Conservation (phyloP, 2,113 vertebrate genomes). For the Colossoma macropomum region DNA sequence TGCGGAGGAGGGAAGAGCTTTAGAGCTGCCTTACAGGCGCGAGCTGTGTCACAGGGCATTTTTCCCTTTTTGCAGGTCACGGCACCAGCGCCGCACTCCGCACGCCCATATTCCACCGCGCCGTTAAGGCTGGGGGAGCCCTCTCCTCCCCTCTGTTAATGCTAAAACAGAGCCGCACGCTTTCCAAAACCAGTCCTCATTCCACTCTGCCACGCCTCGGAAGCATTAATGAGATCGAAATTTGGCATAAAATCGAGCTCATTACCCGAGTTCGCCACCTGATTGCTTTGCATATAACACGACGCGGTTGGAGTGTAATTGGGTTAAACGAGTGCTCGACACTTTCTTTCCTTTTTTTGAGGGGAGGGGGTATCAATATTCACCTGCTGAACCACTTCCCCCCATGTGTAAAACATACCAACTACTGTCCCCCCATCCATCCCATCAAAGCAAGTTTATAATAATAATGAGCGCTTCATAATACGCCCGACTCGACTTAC, state of each 20-base stretch:
- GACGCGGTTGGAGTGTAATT: constrained; percentile 91
- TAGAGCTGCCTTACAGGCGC: constrained; percentile 56
- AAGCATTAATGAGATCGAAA: constrained; percentile 92
- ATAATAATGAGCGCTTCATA: background rate
- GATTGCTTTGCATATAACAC: constrained; percentile 95
- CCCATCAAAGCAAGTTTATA: constrained; percentile 1
- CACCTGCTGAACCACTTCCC: constrained; percentile 44
- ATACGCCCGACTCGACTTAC: too few relatives aligned
- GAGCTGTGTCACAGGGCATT: constrained; percentile 48
- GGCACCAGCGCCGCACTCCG: constrained; percentile 49
- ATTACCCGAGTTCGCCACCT: constrained; percentile 95
- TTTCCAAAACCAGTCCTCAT: constrained; percentile 62
- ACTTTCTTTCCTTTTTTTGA: constrained; percentile 65
- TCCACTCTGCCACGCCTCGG: constrained; percentile 82
- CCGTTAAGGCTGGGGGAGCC: constrained; percentile 61
- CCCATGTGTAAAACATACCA: constrained; percentile 17
- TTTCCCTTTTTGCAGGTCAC: constrained; percentile 34
- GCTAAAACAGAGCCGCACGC: constrained; percentile 74
- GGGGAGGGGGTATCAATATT: constrained; percentile 56
- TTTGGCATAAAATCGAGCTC: constrained; percentile 99
- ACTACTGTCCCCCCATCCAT: background rate
- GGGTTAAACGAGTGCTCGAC: constrained; percentile 88
- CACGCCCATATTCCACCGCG: constrained; percentile 70
- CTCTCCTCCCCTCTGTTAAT: constrained; percentile 65
- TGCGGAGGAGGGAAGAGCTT: constrained; percentile 88